A percentile compares a stretch with the other conserved stretches of the same genome.
Conservation (phyloP, 2,797 vertebrate genomes). For the Coregonus suidteri region DNA sequence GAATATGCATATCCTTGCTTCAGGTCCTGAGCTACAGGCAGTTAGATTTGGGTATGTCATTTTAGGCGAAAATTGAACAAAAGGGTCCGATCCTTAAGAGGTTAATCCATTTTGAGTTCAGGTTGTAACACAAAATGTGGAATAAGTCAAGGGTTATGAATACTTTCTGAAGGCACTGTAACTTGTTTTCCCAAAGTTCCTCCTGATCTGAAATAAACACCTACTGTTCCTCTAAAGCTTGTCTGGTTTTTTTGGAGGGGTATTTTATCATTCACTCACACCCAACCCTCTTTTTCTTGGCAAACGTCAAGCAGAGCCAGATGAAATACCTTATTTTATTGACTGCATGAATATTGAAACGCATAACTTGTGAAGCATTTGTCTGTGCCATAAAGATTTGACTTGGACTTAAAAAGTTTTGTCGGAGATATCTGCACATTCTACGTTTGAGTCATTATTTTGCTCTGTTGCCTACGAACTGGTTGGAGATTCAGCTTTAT, state of each 20-base stretch:
- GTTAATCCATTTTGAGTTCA: too few relatives aligned
- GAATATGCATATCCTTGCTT: too few relatives aligned
- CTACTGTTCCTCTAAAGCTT: slow-evolving; percentile 4
- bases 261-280: slow-evolving; percentile 23
- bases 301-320: slow-evolving; percentile 25
- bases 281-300: slow-evolving; percentile 25
- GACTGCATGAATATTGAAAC: slow-evolving; percentile 50
- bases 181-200: background rate
- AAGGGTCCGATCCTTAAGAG: too few relatives aligned
- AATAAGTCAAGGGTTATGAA: too few relatives aligned
- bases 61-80: too few relatives aligned
- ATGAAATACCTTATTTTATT: slow-evolving; percentile 44
- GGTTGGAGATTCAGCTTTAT: slow-evolving; percentile 22
- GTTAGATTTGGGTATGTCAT: too few relatives aligned
- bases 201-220: slow-evolving; percentile 6
- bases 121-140: too few relatives aligned
- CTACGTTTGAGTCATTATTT: slow-evolving; percentile 35
- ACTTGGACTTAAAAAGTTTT: slow-evolving; percentile 43
- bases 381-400: slow-evolving; percentile 50
- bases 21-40: too few relatives aligned
- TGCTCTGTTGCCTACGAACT: slow-evolving; percentile 60
- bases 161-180: too few relatives aligned
- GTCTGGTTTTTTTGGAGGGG: slow-evolving; percentile 27
- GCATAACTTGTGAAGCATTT: slow-evolving; percentile 44
- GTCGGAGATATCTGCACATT: slow-evolving; percentile 9